Conservation (phyloP, 2,113 vertebrate genomes). For the Equus quagga region DNA sequence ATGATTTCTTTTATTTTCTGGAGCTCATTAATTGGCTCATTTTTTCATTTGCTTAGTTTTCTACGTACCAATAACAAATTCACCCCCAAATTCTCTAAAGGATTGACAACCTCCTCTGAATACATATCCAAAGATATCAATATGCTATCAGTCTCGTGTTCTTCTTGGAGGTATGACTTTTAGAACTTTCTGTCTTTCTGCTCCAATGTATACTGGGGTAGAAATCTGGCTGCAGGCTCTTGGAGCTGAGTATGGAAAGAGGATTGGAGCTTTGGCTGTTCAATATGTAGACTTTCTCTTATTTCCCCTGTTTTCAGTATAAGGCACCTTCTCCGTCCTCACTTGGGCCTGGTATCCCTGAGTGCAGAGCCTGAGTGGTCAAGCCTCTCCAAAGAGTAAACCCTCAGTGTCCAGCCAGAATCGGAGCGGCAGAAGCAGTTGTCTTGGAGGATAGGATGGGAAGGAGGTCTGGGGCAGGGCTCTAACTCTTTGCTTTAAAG, state of each 20-base stretch:
- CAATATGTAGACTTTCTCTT: not conserved
- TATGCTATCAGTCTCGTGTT: not conserved
- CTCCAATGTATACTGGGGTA: not conserved
- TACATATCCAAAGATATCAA: not conserved
- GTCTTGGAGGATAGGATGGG: not conserved
- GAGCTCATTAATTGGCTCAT: not conserved
- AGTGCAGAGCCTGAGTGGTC: not conserved
- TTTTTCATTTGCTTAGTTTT: not conserved
- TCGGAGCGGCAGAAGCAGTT: not conserved
- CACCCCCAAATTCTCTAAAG: slow-evolving; percentile 7
- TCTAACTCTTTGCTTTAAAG: not conserved
- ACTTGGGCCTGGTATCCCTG: not conserved
- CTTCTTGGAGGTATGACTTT: not conserved
- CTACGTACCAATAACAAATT: slow-evolving; percentile 5
- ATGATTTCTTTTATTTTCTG: not conserved
- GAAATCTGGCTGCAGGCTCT: not conserved
- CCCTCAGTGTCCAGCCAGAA: not conserved
- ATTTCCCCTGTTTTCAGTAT: not conserved
- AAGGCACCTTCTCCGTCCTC: not conserved
- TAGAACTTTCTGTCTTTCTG: not conserved
- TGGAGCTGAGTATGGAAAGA: not conserved
- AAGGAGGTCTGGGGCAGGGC: rapidly evolving
- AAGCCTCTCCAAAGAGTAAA: not conserved
- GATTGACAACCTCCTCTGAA: not conserved
- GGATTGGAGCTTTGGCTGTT: not conserved